Base-by-base conservation (phyloP, 2,113 vertebrate species). In the Accipiter cooperii region DNA sequence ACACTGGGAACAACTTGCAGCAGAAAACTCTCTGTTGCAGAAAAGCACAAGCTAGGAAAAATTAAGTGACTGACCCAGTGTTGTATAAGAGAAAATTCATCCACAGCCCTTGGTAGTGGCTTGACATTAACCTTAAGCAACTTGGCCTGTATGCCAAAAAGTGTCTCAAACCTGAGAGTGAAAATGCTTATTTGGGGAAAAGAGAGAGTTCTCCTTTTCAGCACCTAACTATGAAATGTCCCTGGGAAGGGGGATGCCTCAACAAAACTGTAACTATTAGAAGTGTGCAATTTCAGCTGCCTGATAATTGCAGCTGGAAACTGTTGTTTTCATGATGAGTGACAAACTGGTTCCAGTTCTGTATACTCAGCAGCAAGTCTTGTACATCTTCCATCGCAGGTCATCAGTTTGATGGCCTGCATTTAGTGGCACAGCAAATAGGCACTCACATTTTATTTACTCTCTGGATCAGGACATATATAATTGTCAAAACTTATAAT, bases 401-500 rank as follows among this genome's bases (percentile, higher is more conserved):
- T 57, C 84, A 65, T 57, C 54, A 7, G 6, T 83, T 54, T 77
- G 70, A 86, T 82, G 63, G 84, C 73, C 61, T 91, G 77, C 70
- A 46, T 61, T 87, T 84, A 87, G 77, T 33, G 61, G 74, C 73
- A 57, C 36, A 73, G 81, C 61, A 96, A 87, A 87, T 21, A 96
- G 61, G 52, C 29, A 47, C 54, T 94, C 54, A 74, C 31, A 40
- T 91, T 95, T 91, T 79, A 77, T 96, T 90, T 96, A 77, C 68
- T 90, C 21, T 71, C 76, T 71, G 64, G 64, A 85, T 82, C 60
- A 42, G 85, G 52, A 57, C 40, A 90, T 88, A 84, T 17, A 73
- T 91, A 88, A 88, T 91, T 94, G 93, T 94, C 71, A 94, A 92
- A 94, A 83, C 47, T 88, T 77, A 89, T 54, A 78, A 87, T 57